Evolutionary conservation across 1,140 invertebrate genomes (phyloP), one percentile per base, ranked within the genome.

Genomic region (Platyscapa corneri): DNA sequence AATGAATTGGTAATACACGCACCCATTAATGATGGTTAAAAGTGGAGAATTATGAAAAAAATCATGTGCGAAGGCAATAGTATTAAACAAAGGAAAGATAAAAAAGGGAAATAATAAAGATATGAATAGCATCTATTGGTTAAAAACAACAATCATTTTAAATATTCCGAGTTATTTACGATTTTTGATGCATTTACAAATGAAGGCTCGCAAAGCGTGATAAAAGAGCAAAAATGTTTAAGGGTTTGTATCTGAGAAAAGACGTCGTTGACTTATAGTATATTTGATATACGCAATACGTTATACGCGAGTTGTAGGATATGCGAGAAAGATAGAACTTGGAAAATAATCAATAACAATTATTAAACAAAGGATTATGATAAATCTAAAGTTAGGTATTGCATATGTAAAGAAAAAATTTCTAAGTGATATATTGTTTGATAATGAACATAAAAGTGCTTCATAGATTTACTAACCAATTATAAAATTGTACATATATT

Each of bases 401-500:
- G 76, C 32, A 80, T 65, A 86, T 86, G 42, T 72, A 80, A 82
- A 86, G 39, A 86, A 74, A n/a, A 83, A 86, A 75, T 78, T 86
- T 86, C 46, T 74, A 86, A 86, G 85, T 86, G 85, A 86, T 86
- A 86, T 79, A 83, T 74, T 83, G 76, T 83, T 83, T 83, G 75
- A 80, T 86, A 86, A 83, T 83, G 85, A 86, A 86, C 46, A 86
- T 83, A 86, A 79, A 85, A 86, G 85, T 83, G 85, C 87, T 87
- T 86, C 56, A 82, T 86, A 83, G 82, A 87, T 83, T 86, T 83
- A 83, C 23, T 84, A 78, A 79, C 39, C 46, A 70, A 86, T 76
- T 82, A 86, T 78, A 85, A 85, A 87, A 86, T 82, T 88, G 88
- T 88, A 88, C 78, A 88, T 88, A 88, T 86, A 80, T 87, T 87